phyloP scores from a whole-genome alignment of 2,888 invertebrate species.

The Chrysolina haemoptera region DNA sequence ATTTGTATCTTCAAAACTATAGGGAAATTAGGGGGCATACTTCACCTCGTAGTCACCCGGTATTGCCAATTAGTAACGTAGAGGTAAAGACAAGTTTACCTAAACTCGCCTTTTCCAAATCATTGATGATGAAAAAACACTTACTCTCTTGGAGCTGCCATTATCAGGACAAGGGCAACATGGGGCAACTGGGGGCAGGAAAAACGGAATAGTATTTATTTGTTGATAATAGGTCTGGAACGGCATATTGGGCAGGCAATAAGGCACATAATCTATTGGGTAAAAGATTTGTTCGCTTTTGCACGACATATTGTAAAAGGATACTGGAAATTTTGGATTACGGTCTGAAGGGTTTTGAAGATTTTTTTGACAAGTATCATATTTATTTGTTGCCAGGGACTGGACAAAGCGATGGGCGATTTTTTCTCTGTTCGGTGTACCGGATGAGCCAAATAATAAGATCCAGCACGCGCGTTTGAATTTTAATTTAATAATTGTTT shows the following conservation, averaged over 20 bases:
- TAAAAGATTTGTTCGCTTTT: constrained; percentile 18
- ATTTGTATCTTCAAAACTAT: no score
- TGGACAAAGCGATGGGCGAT: background rate
- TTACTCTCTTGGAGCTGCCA: constrained; percentile 15
- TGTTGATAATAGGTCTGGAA: constrained; percentile 36
- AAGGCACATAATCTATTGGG: constrained; percentile 38
- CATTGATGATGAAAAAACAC: background rate
- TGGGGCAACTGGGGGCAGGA: constrained; percentile 26
- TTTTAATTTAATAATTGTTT: no score
- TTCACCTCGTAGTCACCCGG: no score
- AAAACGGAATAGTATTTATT: constrained; percentile 41
- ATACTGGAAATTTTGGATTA: background rate
- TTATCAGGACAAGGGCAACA: constrained; percentile 30
- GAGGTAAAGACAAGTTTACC: no score
- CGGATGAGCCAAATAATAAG: no score
- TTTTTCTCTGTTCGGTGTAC: no score
- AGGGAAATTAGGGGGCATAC: no score
- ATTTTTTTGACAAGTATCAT: constrained; percentile 23
- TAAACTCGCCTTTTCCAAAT: background rate
- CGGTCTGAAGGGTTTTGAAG: background rate
- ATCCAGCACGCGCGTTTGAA: no score
- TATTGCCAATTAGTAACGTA: no score
- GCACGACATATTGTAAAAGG: background rate
- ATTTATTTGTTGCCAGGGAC: constrained; percentile 5
- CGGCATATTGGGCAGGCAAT: constrained; percentile 37